These are phyloP conservation scores for Dicentrarchus labrax DNA, from an alignment of 2,113 vertebrate species.

Conservation along the genomic window DNA sequence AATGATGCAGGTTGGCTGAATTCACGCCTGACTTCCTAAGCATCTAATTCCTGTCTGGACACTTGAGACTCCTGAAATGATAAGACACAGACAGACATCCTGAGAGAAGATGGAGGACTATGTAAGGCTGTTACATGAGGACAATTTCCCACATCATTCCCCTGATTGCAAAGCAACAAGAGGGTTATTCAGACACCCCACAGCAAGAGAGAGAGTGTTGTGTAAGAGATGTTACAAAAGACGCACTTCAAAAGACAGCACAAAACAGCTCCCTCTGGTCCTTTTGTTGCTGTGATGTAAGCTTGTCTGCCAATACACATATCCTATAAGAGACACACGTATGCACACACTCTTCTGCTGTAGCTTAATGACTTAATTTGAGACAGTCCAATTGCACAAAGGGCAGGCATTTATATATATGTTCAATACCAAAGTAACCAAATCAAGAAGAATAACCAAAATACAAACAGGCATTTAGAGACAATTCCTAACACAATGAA, in stretches of 20 bases:
- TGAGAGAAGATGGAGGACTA: not conserved
- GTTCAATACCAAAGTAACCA: not conserved
- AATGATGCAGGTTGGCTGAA: not conserved
- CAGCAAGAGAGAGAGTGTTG: constrained; percentile 21
- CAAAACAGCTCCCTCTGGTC: constrained; percentile 16
- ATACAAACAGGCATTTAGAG: not conserved
- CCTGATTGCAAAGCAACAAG: constrained; percentile 8
- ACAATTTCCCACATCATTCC: constrained; percentile 13
- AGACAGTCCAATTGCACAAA: not conserved
- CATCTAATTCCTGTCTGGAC: not conserved
- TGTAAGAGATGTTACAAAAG: constrained; percentile 55
- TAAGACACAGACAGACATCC: not conserved
- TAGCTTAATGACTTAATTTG: not conserved
- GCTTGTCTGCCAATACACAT: constrained; percentile 11
- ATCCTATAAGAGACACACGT: not conserved
- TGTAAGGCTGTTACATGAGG: constrained; percentile 33
- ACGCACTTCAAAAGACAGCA: constrained; percentile 40
- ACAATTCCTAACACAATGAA: not conserved
- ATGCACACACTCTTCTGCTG: not conserved
- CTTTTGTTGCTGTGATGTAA: constrained; percentile 47
- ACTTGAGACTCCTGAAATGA: not conserved
- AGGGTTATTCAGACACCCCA: constrained; percentile 33
- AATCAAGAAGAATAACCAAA: not conserved
- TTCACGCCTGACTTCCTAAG: not conserved
- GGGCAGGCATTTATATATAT: too few species aligned